Conservation (phyloP, 2,797 vertebrate genomes). For the Scyliorhinus canicula region DNA sequence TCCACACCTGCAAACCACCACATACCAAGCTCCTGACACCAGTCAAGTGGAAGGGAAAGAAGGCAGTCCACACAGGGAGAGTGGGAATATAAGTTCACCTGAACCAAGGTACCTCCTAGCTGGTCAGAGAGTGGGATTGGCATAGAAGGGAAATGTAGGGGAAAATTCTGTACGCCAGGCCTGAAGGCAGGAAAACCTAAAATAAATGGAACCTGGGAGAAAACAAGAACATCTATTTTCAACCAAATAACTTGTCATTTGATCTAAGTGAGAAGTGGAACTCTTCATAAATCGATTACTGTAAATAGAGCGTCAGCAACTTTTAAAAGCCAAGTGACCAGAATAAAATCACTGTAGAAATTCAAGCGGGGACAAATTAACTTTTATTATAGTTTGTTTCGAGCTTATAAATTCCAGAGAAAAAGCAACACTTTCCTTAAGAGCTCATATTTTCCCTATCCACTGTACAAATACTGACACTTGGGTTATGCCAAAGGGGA, state of each 20-base stretch:
- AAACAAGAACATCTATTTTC: background rate
- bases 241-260: background rate
- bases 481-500: background rate
- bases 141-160: too few species aligned
- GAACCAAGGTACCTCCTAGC: background rate
- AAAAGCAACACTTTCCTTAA: constrained; percentile 28
- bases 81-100: background rate
- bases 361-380: constrained; percentile 26
- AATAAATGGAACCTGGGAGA: background rate
- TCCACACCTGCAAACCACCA: background rate
- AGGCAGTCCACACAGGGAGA: background rate
- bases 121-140: background rate
- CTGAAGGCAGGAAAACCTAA: background rate
- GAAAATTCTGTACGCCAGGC: too few species aligned
- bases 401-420: constrained; percentile 24
- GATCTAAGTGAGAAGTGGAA: background rate
- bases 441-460: background rate
- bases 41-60: background rate
- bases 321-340: background rate
- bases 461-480: background rate
- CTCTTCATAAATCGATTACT: constrained; percentile 9
- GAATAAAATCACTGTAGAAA: constrained; percentile 16
- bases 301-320: background rate
- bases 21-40: background rate
- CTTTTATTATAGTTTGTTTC: constrained; percentile 10